Evolutionary conservation across 2,888 invertebrate species (phyloP).

Genomic region (Leptura quadrifasciata): DNA sequence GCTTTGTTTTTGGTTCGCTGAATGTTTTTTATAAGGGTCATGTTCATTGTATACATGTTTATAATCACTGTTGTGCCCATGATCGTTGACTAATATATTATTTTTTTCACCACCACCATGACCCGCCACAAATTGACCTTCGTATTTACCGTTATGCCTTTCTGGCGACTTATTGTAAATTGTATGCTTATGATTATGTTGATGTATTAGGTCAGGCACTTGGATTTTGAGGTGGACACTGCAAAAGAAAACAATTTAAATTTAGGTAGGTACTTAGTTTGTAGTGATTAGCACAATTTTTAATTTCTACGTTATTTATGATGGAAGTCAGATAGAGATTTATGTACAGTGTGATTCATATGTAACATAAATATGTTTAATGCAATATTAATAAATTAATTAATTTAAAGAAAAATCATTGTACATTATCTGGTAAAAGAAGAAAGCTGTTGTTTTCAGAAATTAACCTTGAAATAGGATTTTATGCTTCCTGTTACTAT

Average conservation of each 20-base stretch:
- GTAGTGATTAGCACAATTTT: background rate
- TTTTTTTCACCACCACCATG: background rate
- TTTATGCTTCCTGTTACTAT: too few species aligned
- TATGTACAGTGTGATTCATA: too few species aligned
- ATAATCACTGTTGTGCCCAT: slow-evolving; percentile 54
- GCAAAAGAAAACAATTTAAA: slow-evolving; percentile 46
- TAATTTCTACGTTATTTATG: background rate
- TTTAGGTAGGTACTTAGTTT: slow-evolving; percentile 28
- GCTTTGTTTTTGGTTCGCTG: slow-evolving; percentile 38
- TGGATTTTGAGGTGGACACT: slow-evolving; percentile 64
- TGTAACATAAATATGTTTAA: too few species aligned
- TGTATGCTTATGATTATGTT: slow-evolving; percentile 57
- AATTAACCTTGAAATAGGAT: too few species aligned
- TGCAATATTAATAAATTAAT: too few species aligned
- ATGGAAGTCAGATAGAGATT: too few species aligned
- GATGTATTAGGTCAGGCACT: slow-evolving; percentile 58
- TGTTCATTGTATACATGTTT: slow-evolving; percentile 62
- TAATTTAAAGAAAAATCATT: too few species aligned
- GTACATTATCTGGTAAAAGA: too few species aligned
- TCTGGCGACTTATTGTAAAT: slow-evolving; percentile 51
- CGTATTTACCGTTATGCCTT: background rate
- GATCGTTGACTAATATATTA: slow-evolving; percentile 54
- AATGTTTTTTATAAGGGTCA: slow-evolving; percentile 57
- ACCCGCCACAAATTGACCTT: background rate
- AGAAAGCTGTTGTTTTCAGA: too few species aligned